phyloP scores from a whole-genome alignment of 2,797 vertebrate species.

The Apogon hyalosoma region DNA sequence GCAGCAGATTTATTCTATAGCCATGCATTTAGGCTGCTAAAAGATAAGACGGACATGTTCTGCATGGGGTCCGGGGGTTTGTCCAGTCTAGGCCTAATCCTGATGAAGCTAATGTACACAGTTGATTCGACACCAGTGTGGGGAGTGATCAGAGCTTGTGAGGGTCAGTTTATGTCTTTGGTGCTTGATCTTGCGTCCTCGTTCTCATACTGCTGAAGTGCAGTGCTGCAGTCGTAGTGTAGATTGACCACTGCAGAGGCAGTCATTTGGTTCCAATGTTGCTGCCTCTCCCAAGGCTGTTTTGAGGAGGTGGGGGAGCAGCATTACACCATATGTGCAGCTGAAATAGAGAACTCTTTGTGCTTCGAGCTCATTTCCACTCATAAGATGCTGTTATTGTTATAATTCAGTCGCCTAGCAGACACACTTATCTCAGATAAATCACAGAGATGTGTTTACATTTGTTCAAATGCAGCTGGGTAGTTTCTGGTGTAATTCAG shows the following conservation, averaged over 20 bases:
- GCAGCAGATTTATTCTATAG: slow-evolving; percentile 31
- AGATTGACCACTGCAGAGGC: slow-evolving; percentile 28
- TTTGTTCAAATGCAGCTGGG: slow-evolving; percentile 66
- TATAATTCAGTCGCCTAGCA: slow-evolving; percentile 77
- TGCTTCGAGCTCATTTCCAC: slow-evolving; percentile 63
- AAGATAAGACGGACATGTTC: slow-evolving; percentile 18
- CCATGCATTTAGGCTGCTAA: slow-evolving; percentile 8
- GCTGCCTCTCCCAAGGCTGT: slow-evolving; percentile 42
- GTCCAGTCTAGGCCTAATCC: slow-evolving; percentile 25
- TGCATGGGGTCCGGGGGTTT: slow-evolving; percentile 30
- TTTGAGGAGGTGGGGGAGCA: slow-evolving; percentile 45
- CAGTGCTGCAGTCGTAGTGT: slow-evolving; percentile 20
- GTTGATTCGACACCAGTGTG: slow-evolving; percentile 59
- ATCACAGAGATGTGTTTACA: slow-evolving; percentile 72
- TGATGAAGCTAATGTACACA: slow-evolving; percentile 54
- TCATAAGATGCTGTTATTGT: slow-evolving; percentile 75
- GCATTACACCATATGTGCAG: slow-evolving; percentile 60
- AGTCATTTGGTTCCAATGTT: slow-evolving; percentile 39
- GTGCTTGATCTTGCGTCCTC: slow-evolving; percentile 19
- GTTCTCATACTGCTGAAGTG: neutral
- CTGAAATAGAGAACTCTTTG: slow-evolving; percentile 72
- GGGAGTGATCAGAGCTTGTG: slow-evolving; percentile 39
- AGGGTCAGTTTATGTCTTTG: slow-evolving; percentile 14
- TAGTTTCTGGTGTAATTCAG: slow-evolving; percentile 53
- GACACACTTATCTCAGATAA: slow-evolving; percentile 71